Base-by-base conservation (phyloP, 2,797 vertebrate genomes). In the Acanthopagrus latus region DNA sequence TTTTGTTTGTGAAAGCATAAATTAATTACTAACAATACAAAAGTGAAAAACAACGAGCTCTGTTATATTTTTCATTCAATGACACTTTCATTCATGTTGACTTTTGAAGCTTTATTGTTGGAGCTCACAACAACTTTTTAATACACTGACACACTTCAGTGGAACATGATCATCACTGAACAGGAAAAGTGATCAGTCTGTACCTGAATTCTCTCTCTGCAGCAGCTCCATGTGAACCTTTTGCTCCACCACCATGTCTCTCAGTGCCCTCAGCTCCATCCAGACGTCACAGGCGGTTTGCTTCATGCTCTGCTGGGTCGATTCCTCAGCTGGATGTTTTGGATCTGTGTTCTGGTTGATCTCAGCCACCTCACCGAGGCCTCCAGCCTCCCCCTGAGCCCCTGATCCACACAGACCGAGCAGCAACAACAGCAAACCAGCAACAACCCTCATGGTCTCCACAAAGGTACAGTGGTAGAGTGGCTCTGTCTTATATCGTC, bases 191-290 rank as follows among this genome's bases (percentile, higher is more conserved):
- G 10, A 23, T 16, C 44, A 62, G 7, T 47, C 12, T 47, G 18
- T 68, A 69, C 64, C 74, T 20, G 64, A 16, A 18, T 41, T 57
- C 1, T 66, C 33, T 51, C 2, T 58, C 63, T 72, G 68, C 64
- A 83, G 68, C 33, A 41, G 11, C 33, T 71, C 14, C 77, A 71
- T 0, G 3, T 48, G 7, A 29, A 16, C 20, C 3, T 44, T 59
- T 3, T 10, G 33, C 17, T 12, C 27, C 7, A 18, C 3, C 59
- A 62, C 41, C 33, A 33, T 33, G 33, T 33, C 33, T 33, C 59
- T 62, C 59, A 2, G 12, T 1, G 33, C 38, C 59, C 29, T 18
- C n/a, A 44, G 38, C 29, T 62, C 59, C 0, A 7, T 38, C 59
- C 48, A 50, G 48, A 50, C n/a, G 20, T 50, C 48, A 50, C 20